Evolutionary conservation across 2,113 vertebrate genomes (phyloP).

Genomic region (Lagopus muta): DNA sequence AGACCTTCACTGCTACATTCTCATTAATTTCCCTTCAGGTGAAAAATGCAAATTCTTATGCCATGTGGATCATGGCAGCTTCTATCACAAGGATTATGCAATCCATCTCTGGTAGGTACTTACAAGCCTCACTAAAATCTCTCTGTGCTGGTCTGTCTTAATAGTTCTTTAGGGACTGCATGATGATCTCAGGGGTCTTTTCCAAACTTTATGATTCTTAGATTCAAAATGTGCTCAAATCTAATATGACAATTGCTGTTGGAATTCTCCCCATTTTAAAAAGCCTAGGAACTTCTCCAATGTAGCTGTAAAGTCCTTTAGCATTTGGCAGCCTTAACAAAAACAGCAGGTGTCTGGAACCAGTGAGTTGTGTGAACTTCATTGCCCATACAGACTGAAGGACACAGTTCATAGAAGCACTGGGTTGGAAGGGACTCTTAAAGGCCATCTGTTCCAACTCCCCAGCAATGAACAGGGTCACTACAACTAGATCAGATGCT

Average conservation of each 20-base stretch:
- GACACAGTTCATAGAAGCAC: background rate
- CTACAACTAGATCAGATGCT: no score
- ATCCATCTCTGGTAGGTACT: background rate
- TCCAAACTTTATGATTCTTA: no score
- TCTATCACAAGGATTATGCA: background rate
- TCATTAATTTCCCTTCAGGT: accelerated
- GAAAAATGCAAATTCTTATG: background rate
- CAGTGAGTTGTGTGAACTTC: background rate
- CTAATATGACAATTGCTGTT: no score
- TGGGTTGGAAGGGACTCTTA: no score
- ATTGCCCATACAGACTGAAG: accelerated
- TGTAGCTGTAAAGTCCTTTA: background rate
- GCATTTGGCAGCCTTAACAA: no score
- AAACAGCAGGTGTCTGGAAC: background rate
- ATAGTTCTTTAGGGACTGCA: background rate
- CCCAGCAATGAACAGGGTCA: no score
- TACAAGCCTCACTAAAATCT: background rate
- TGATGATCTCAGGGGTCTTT: no score
- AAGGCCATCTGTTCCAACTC: no score
- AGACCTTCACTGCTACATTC: accelerated
- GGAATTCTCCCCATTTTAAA: no score
- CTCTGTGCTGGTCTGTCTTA: background rate
- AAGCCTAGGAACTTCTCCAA: background rate
- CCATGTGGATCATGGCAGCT: accelerated
- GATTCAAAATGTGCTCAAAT: no score